phyloP scores from a whole-genome alignment of 1,140 invertebrate species.

The Aphidius gifuensis region DNA sequence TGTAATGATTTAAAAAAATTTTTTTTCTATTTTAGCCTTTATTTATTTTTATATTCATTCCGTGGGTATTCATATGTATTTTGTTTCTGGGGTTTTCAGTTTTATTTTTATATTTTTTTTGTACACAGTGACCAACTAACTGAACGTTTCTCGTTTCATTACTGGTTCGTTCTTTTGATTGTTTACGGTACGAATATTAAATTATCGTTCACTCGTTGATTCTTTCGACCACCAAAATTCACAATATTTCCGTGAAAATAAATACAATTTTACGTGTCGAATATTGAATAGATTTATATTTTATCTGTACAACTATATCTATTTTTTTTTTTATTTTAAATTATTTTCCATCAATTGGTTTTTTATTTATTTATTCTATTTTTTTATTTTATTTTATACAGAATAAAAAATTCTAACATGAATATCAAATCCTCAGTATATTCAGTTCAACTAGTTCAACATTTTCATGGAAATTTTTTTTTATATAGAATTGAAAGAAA shows the following conservation, averaged over 20 bases:
- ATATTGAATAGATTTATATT: no score
- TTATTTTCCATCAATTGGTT: no score
- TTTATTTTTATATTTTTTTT: not conserved
- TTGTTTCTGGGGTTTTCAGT: constrained; percentile 12
- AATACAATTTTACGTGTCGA: not conserved
- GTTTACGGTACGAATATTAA: constrained; percentile 25
- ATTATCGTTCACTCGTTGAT: constrained; percentile 19
- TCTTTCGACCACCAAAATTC: constrained; percentile 2
- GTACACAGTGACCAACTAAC: constrained; percentile 27
- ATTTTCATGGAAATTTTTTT: no score
- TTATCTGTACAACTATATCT: no score
- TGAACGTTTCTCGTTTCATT: constrained; percentile 25
- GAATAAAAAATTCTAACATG: no score
- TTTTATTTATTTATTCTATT: no score
- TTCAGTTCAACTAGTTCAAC: no score
- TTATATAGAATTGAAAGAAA: no score
- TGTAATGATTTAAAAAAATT: not conserved
- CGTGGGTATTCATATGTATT: constrained; percentile 6
- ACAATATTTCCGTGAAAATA: constrained; percentile 15
- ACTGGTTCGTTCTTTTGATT: constrained; percentile 27
- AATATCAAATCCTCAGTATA: no score
- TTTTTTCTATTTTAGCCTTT: not conserved
- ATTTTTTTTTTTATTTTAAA: no score
- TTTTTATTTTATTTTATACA: no score
- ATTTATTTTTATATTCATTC: not conserved